Base-by-base conservation (phyloP, 2,797 vertebrate genomes). In the Arremon aurantiirostris region DNA sequence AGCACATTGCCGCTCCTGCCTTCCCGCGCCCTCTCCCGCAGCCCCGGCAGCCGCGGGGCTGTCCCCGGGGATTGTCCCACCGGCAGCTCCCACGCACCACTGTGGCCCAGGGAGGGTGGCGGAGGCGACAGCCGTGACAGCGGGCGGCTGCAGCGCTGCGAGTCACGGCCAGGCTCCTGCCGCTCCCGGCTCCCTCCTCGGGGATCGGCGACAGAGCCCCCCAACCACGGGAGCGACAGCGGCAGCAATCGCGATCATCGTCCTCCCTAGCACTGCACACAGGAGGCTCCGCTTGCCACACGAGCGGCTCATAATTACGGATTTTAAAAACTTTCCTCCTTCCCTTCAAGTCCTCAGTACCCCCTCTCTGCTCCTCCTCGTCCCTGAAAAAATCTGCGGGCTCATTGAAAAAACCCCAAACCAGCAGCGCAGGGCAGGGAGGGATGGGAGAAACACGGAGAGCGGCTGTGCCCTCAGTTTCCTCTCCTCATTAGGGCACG, bases 391-490 rank as follows among this genome's bases (percentile, higher is more conserved):
- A 47, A 77, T 23, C 44, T 55, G 20, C 6, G 1, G 61, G 71
- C 28, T 34, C 27, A 23, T 21, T 12, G 8, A 32, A 22, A 72
- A 35, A 65, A 6, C 1, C 26, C n/a, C 8, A 70, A 69, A 11
- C 9, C 32, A 19, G 5, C 17, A 53, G 22, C 2, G 6, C 22
- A 35, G 19, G 8, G 3, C 0, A 22, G 24, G n/a, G 8, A 11
- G 32, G 28, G 24, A 32, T 70, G 35, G 24, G 44, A 66, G 66
- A 55, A 82, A 84, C 73, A n/a, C 3, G 1, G 26, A 56, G 53
- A 21, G 42, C 32, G 1, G 2, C 23, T 41, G 56, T 60, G 92
- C 82, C 92, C 79, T 69, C 13, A 3, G 10, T 73, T 8, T 4
- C 46, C 7, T 59, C 47, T 81, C 53, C 60, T 80, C 81, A 14